phyloP scores from a whole-genome alignment of 2,113 vertebrate genomes.

The Cryptotis parvus region DNA sequence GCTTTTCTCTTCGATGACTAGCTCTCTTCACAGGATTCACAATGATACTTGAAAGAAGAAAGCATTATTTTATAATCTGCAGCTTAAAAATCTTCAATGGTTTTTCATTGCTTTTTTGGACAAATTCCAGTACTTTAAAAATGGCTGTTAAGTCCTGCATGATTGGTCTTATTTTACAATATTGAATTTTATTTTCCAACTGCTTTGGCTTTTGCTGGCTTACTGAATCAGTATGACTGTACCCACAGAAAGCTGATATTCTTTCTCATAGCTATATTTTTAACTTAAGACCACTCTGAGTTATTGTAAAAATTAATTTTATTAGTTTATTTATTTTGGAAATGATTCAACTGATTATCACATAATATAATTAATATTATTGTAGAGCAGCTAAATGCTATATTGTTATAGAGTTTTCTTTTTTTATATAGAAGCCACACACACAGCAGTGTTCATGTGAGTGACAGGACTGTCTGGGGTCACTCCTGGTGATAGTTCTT shows the following conservation, averaged over 20 bases:
- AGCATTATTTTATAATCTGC: slow-evolving; percentile 28
- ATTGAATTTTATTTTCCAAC: background rate
- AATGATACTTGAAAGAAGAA: background rate
- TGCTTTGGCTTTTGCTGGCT: background rate
- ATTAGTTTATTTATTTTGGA: background rate
- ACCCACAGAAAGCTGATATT: background rate
- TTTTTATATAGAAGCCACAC: too few species aligned
- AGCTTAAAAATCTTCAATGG: slow-evolving; percentile 11
- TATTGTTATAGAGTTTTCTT: too few species aligned
- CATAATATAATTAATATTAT: too few species aligned
- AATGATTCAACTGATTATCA: background rate
- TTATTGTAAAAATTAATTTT: background rate
- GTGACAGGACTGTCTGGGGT: too few species aligned
- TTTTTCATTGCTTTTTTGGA: background rate
- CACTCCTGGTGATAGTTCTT: too few species aligned
- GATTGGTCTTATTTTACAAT: slow-evolving; percentile 5
- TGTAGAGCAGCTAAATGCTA: too few species aligned
- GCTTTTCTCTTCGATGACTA: background rate
- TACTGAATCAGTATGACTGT: background rate
- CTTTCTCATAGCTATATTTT: background rate
- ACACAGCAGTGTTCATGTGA: too few species aligned
- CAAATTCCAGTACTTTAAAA: slow-evolving; percentile 13
- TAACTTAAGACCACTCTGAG: background rate
- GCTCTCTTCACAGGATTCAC: background rate
- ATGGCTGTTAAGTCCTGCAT: background rate